Evolutionary conservation across 1,140 invertebrate genomes (phyloP).

Genomic region (Dryas iulia): DNA sequence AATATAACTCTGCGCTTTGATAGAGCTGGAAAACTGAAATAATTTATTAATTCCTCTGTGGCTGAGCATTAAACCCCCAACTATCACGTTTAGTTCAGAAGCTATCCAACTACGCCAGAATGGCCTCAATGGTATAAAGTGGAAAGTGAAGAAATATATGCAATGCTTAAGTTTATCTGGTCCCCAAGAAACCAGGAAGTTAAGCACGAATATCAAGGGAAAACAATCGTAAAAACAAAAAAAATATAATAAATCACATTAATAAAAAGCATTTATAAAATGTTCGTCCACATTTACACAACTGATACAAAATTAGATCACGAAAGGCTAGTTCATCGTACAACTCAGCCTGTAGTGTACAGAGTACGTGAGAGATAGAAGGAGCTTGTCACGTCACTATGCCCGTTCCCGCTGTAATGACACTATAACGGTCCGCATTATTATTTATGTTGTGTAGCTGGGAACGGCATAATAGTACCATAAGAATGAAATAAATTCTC

Average conservation of each 20-base stretch:
- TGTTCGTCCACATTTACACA: slow-evolving; percentile 23
- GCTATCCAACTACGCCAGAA: too few relatives aligned
- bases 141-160: too few relatives aligned
- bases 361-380: slow-evolving; percentile 49
- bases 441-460: slow-evolving; percentile 79
- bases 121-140: too few relatives aligned
- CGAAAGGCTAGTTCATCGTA: slow-evolving; percentile 36
- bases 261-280: neutral
- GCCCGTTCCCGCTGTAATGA: slow-evolving; percentile 67
- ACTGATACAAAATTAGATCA: slow-evolving; percentile 37
- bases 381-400: slow-evolving; percentile 54
- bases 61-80: too few relatives aligned
- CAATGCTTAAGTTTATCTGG: too few relatives aligned
- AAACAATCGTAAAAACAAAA: too few relatives aligned
- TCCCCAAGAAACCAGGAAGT: too few relatives aligned
- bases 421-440: slow-evolving; percentile 73
- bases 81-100: too few relatives aligned
- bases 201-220: too few relatives aligned
- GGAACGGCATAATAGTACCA: slow-evolving; percentile 75
- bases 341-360: slow-evolving; percentile 34
- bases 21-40: too few relatives aligned
- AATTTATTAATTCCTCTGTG: too few relatives aligned
- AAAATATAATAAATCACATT: neutral
- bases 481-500: slow-evolving; percentile 77
- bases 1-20: too few relatives aligned